Percentiles rank a stretch among this genome's conserved stretches.
These are phyloP conservation scores for Radopholus similis DNA, from an alignment of 1,140 invertebrate genomes.

Conservation along the genomic window DNA sequence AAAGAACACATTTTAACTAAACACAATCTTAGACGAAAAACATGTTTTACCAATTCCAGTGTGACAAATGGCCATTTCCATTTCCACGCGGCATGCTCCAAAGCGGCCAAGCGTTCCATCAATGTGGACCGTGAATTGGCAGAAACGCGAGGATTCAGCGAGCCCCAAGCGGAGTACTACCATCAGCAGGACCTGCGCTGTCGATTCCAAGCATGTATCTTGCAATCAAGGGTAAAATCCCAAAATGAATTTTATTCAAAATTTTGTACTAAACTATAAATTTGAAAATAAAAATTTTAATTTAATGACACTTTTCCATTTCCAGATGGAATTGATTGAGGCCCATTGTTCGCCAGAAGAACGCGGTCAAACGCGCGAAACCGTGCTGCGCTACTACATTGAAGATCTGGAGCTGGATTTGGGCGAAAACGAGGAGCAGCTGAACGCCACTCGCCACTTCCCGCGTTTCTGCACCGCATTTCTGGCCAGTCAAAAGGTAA, in stretches of 20 bases:
- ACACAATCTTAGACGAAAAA: conserved; percentile 7
- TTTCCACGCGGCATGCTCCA: conserved; percentile 32
- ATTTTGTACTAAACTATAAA: neutral
- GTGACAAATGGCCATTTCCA: conserved; percentile 25
- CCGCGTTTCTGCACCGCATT: conserved; percentile 15
- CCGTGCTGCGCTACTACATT: conserved; percentile 20
- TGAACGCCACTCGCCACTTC: conserved; percentile 10
- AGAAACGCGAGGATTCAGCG: conserved; percentile 24
- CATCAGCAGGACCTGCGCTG: conserved; percentile 40
- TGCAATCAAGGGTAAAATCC: conserved; percentile 27
- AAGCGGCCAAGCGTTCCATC: conserved; percentile 22
- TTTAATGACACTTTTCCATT: neutral
- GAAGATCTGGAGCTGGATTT: conserved; percentile 26
- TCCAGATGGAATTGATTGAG: conserved; percentile 12
- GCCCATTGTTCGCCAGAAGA: conserved; percentile 6
- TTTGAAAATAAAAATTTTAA: neutral
- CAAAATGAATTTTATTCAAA: neutral
- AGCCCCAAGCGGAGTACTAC: conserved; percentile 12
- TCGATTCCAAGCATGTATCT: conserved; percentile 33
- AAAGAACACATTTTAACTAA: conserved; percentile 14
- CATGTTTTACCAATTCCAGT: conserved; percentile 18
- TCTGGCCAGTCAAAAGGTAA: conserved; percentile 13
- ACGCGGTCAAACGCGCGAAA: neutral
- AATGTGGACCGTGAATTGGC: neutral
- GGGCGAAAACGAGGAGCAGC: neutral